Base-by-base conservation (phyloP, 2,113 vertebrate genomes). In the Hemichromis elongatus region DNA sequence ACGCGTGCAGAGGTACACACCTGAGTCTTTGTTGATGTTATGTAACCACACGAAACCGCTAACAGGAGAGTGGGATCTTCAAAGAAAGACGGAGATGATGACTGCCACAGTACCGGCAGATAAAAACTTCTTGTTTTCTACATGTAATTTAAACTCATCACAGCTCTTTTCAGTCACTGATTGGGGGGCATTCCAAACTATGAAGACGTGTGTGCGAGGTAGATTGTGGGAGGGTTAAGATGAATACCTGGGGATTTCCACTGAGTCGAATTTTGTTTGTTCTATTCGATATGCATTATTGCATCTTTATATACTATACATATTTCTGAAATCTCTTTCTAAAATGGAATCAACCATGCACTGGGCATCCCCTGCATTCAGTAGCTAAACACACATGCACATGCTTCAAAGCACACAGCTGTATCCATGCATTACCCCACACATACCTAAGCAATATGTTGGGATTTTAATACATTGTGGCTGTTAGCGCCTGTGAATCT, bases 241-340 rank as follows among this genome's bases (percentile, higher is more conserved):
- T 6, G 21, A 81, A 88, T 83, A 87, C 68, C 35, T 81, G 94
- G 92, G 94, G 82, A 91, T 93, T 94, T 93, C 94, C 94, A 94
- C 63, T 85, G 30, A 45, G 61, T 80, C 73, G 75, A 70, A 24
- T 82, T 83, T 55, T 59, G 80, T 89, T 86, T 88, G 80, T 63
- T 90, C 73, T 79, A 81, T 86, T 78, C 80, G 79, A 87, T 81
- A 92, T 61, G 66, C 57, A 83, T 78, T 84, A 54, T 84, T 83
- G 78, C 54, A 77, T 82, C 55, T 85, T 86, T 90, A 24, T 55
- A 84, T 47, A 80, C 86, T 70, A 61, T 85, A 86, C 89, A 92
- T 85, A 57, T 84, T 86, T 84, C 77, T 86, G 81, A 61, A 83
- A 87, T 81, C 73, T 59, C 80, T 90, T 63, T 75, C 45, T 77